phyloP scores from a whole-genome alignment of 2,888 invertebrate species.

The Hirtodrosophila trivittata region DNA sequence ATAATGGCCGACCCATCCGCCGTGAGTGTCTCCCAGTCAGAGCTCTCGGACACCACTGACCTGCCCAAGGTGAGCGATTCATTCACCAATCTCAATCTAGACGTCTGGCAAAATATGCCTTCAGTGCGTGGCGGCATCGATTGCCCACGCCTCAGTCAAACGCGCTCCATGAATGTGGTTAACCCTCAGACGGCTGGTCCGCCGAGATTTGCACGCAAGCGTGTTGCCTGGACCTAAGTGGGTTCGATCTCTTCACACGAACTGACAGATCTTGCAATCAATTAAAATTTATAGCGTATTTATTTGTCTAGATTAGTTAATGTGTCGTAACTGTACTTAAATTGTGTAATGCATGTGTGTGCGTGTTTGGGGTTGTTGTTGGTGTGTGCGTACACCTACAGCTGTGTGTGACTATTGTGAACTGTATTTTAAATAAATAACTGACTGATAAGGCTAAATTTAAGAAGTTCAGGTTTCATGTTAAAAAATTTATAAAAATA shows the following conservation, averaged over 20 bases:
- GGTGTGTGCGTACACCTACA: not conserved
- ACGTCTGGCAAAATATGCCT: constrained; percentile 63
- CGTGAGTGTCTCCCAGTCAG: not conserved
- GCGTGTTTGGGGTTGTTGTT: not conserved
- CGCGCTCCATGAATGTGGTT: constrained; percentile 69
- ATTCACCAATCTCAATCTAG: constrained; percentile 79
- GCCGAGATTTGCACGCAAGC: constrained; percentile 81
- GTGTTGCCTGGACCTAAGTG: constrained; percentile 79
- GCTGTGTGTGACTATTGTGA: no score
- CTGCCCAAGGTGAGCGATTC: constrained; percentile 62
- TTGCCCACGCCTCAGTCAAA: constrained; percentile 55
- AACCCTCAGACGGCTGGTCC: constrained; percentile 61
- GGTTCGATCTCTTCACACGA: not conserved
- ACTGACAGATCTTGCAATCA: not conserved
- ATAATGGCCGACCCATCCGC: not conserved
- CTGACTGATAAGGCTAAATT: no score
- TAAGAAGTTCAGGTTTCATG: no score
- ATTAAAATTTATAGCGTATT: constrained; percentile 29
- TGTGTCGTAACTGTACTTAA: constrained; percentile 22
- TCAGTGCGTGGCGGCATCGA: constrained; percentile 54
- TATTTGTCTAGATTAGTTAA: constrained; percentile 15
- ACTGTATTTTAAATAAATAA: no score
- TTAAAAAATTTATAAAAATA: no score
- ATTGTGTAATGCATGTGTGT: not conserved
- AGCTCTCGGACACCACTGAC: constrained; percentile 10